Evolutionary conservation across 1,140 invertebrate genomes (phyloP).

Genomic region (Spodoptera litura): DNA sequence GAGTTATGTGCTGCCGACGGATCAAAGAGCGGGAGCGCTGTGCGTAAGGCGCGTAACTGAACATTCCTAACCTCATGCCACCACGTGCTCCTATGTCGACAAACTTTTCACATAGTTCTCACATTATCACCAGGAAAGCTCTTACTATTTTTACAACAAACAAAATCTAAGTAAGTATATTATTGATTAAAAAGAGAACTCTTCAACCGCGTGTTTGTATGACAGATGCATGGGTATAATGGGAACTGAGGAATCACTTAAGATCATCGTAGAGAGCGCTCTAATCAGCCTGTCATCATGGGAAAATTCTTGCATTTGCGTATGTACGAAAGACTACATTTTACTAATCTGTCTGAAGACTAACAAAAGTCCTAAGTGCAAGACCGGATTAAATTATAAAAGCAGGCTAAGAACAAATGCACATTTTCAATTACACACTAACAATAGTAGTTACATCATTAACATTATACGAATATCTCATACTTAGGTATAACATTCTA

Average conservation of each 20-base stretch:
- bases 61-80: constrained; percentile 37
- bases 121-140: background rate
- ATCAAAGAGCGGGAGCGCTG: constrained; percentile 30
- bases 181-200: too few relatives aligned
- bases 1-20: constrained; percentile 41
- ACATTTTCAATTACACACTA: background rate
- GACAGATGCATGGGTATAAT: too few relatives aligned
- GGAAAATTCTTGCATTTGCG: too few relatives aligned
- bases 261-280: too few relatives aligned
- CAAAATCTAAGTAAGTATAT: too few relatives aligned
- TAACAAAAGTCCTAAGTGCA: background rate
- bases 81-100: constrained; percentile 31
- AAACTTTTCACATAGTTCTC: constrained; percentile 9
- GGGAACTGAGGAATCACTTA: too few relatives aligned
- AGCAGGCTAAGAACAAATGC: background rate
- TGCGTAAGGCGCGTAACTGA: constrained; percentile 43
- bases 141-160: background rate
- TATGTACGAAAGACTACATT: too few relatives aligned
- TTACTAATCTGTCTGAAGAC: too few relatives aligned
- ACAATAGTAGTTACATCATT: background rate
- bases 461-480: constrained; percentile 8
- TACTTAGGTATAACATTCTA: background rate
- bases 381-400: background rate
- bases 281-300: too few relatives aligned
- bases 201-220: background rate